A percentile compares a stretch with the other conserved stretches of the same genome.
phyloP scores from a whole-genome alignment of 2,797 vertebrate species.

The Cryptoprocta ferox region DNA sequence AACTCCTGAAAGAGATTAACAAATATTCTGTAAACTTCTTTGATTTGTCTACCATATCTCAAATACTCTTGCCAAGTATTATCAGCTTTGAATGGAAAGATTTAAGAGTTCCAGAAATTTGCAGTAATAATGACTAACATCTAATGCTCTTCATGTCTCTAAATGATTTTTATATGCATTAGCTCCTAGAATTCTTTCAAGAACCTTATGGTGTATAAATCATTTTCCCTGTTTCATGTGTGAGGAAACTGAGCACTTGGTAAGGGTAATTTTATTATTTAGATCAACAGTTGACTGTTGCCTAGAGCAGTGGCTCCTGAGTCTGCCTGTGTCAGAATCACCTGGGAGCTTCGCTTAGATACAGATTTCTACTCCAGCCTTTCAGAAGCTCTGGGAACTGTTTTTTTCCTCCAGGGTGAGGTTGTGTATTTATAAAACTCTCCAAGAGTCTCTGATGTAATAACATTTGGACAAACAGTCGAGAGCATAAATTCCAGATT shows the following conservation, averaged over 20 bases:
- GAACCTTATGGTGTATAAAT: not conserved
- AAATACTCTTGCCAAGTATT: not conserved
- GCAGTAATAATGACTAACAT: not conserved
- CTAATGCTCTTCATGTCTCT: not conserved
- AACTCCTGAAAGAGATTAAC: not conserved
- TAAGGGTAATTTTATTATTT: not conserved
- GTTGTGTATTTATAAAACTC: not conserved
- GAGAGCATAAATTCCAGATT: not conserved
- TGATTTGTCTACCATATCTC: not conserved
- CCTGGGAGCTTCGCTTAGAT: constrained; percentile 43
- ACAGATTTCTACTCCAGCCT: not conserved
- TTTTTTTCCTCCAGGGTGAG: not conserved
- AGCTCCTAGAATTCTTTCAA: not conserved
- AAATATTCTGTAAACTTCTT: not conserved
- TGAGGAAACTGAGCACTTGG: not conserved
- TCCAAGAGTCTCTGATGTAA: not conserved
- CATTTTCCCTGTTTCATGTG: not conserved
- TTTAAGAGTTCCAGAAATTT: not conserved
- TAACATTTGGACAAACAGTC: not conserved
- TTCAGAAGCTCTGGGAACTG: constrained; percentile 22
- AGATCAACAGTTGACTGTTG: not conserved
- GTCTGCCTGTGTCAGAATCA: not conserved
- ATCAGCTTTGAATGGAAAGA: not conserved
- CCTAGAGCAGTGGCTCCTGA: not conserved
- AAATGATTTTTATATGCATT: not conserved